A percentile compares a stretch with the other conserved stretches of the same genome.
Evolutionary conservation across 2,113 vertebrate species (phyloP).

Genomic region (Larimichthys crocea): DNA sequence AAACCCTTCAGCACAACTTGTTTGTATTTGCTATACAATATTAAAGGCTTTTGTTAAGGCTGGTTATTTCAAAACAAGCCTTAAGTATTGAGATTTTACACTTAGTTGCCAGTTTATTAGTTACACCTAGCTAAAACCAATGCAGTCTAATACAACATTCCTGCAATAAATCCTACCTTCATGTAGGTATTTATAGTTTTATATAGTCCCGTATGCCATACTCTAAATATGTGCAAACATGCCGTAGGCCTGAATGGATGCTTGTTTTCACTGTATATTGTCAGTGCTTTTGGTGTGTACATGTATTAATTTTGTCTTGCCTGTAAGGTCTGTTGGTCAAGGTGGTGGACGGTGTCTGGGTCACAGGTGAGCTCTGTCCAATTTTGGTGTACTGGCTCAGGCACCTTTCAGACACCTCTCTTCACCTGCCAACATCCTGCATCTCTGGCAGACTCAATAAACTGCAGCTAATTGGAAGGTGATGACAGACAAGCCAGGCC

Average conservation of each 20-base stretch:
- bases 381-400: constrained; percentile 55
- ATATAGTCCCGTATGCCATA: too few relatives aligned
- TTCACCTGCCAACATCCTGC: constrained; percentile 81
- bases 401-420: constrained; percentile 81
- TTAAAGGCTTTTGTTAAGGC: too few relatives aligned
- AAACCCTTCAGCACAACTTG: too few relatives aligned
- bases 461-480: constrained; percentile 85
- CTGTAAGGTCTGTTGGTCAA: constrained; percentile 43
- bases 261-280: not conserved
- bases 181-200: not conserved
- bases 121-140: not conserved
- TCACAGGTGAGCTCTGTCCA: constrained; percentile 68
- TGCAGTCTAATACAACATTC: not conserved
- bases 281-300: constrained; percentile 9
- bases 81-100: not conserved
- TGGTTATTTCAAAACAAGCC: too few relatives aligned
- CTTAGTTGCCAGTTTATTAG: not conserved
- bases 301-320: constrained; percentile 30
- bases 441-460: constrained; percentile 84
- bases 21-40: not conserved
- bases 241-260: not conserved
- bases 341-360: constrained; percentile 54
- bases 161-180: not conserved
- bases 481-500: constrained; percentile 83
- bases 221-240: not conserved